Conservation (phyloP, 2,113 vertebrate genomes). For the Calonectris borealis region DNA sequence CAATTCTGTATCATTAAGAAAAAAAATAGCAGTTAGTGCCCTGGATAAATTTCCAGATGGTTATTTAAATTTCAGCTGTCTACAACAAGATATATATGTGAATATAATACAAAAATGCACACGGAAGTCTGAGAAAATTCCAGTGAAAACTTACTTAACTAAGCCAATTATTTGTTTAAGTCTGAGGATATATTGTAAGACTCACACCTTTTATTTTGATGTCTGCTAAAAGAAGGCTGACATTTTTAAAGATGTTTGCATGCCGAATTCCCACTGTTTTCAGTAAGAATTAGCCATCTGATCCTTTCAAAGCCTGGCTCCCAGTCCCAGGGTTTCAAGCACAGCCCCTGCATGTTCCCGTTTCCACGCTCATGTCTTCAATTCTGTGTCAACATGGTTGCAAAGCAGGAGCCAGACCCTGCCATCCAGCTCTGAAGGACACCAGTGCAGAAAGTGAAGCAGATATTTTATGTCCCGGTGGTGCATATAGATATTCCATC, state of each 20-base stretch:
- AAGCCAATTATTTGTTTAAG: neutral
- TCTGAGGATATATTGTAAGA: neutral
- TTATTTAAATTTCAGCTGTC: neutral
- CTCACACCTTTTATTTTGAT: neutral
- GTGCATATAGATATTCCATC: too few species aligned
- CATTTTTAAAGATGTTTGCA: neutral
- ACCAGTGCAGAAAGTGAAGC: neutral
- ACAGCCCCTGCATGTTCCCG: accelerated
- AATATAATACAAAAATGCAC: neutral
- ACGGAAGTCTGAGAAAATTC: neutral
- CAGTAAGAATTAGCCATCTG: neutral
- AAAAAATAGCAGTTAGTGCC: neutral
- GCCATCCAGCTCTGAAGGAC: neutral
- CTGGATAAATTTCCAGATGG: neutral
- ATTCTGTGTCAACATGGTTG: accelerated
- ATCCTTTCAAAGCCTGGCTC: neutral
- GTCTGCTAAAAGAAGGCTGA: neutral
- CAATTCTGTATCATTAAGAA: neutral
- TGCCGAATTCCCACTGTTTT: neutral
- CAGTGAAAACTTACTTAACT: neutral
- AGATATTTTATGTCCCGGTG: neutral
- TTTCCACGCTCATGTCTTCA: neutral
- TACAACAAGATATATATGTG: neutral
- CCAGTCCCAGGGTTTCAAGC: neutral
- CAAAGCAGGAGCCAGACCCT: neutral